Conservation (phyloP, 1,140 invertebrate species). For the Drosophila chauvacae region DNA sequence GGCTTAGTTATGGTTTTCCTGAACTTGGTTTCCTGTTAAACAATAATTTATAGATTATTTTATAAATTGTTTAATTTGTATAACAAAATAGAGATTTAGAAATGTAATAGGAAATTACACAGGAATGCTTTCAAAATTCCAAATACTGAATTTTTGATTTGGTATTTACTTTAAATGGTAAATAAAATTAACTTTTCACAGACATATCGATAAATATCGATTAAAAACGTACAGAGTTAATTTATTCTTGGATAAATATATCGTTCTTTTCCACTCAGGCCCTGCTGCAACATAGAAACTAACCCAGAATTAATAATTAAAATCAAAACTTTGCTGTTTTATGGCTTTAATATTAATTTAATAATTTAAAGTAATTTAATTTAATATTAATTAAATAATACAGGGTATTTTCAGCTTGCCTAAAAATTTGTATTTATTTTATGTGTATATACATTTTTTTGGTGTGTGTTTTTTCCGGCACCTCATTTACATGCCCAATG, state of each 20-base stretch:
- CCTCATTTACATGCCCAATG: slow-evolving; percentile 28
- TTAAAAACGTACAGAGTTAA: too few relatives aligned
- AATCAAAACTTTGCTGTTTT: neutral
- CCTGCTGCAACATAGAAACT: neutral
- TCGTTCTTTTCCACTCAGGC: too few relatives aligned
- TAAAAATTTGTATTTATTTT: neutral
- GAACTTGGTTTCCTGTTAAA: neutral
- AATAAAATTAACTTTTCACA: neutral
- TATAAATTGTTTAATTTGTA: too few relatives aligned
- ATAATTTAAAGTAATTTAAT: too few relatives aligned
- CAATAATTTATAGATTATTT: neutral
- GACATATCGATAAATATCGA: neutral
- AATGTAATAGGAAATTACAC: too few relatives aligned
- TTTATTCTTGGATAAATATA: too few relatives aligned
- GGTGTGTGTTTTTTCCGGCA: slow-evolving; percentile 1
- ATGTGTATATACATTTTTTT: neutral
- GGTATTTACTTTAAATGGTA: neutral
- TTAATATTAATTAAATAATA: too few relatives aligned
- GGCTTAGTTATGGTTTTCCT: neutral
- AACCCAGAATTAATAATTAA: neutral
- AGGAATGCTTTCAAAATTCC: too few relatives aligned
- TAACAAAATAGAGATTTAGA: too few relatives aligned
- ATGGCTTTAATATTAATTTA: neutral
- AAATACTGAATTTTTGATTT: too few relatives aligned
- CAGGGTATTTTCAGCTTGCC: neutral